Base-by-base conservation (phyloP, 2,113 vertebrate species). In the Lampris megalopsis region DNA sequence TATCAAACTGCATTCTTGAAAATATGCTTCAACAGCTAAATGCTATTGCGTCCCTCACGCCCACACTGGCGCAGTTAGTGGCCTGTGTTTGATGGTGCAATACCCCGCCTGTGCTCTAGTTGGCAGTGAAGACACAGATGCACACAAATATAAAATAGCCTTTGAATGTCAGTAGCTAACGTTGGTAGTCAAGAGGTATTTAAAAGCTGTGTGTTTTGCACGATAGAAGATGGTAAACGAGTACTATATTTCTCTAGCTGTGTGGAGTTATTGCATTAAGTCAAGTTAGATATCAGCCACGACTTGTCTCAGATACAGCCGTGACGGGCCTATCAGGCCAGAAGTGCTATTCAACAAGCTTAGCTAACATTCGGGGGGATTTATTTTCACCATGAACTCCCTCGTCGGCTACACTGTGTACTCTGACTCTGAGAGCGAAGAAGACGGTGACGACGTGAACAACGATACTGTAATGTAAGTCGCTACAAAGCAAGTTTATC, bases 351-450 rank as follows among this genome's bases (percentile, higher is more conserved):
- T 24, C 24, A 0, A 6, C 9, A 36, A 13, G 68, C 42, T 56
- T 69, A 75, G 42, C 47, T 74, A 54, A 77, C 58, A 62, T 66
- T 54, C 42, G 35, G 41, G 6, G 36, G 24, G 38, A 2, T 5
- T 13, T 48, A 9, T 48, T 77, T 56, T 4, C 1, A 92, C 3
- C 1, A 92, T 93, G 91, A 91, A 89, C 71, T 90, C 92, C 9
- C 86, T 95, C 42, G 94, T 95, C 2, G 92, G 92, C 4, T 95
- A 95, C 72, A 91, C 91, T 43, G 62, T 92, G 37, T 95, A 94
- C 2, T 95, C 94, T 0, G 93, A 92, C 0, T 94, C 93, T 1
- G 93, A 94, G 63, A 89, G 90, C 3, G 93, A 93, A 47, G 88
- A 67, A 9, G 92, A 90, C 0, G 74, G 40, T 6, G 86, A 82